Base-by-base conservation (phyloP, 1,140 invertebrate species). In the Drosophila murphyi region DNA sequence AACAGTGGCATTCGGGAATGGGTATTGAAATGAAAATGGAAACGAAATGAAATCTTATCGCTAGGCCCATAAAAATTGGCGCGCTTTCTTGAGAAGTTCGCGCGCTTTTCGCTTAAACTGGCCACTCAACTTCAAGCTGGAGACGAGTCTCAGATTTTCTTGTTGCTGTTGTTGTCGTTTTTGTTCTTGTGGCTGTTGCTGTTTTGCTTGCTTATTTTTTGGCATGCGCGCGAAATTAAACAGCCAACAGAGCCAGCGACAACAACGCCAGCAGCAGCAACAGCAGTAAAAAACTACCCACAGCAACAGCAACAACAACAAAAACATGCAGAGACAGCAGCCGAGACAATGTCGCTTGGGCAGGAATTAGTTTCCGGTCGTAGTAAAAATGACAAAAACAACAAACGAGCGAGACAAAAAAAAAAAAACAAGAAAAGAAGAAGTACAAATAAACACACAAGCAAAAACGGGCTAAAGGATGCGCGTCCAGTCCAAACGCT, bases 321-420 rank as follows among this genome's bases (percentile, higher is more conserved):
- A 54, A 34, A 48, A 68, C n/a, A 43, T n/a, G 4, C 37, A 76
- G 61, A 63, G 63, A 52, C 43, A 62, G 63, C 57, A 32, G 55
- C 60, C 39, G 39, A 72, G 71, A 80, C 75, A 71, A 81, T 71
- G 79, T 78, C 62, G 72, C 56, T 74, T 74, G 76, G 48, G 82
- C 83, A 80, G 81, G 89, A 85, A 91, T 91, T 89, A 91, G 89
- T 91, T 91, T 91, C 89, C 89, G 89, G 89, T 91, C 85, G 78
- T 91, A 90, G 83, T 88, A 91, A 88, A 90, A 83, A 88, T 91
- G 85, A 89, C 89, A 91, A 89, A 80, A 91, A 83, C 82, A 76
- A 70, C 48, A 62, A 76, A 52, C 37, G 60, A 39, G 34, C 52
- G 61, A 28, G 28, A 80, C 47, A 77, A 65, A 74, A 72, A 41